Evolutionary conservation across 2,113 vertebrate species (phyloP).

Genomic region (Corythornis vintsioides): DNA sequence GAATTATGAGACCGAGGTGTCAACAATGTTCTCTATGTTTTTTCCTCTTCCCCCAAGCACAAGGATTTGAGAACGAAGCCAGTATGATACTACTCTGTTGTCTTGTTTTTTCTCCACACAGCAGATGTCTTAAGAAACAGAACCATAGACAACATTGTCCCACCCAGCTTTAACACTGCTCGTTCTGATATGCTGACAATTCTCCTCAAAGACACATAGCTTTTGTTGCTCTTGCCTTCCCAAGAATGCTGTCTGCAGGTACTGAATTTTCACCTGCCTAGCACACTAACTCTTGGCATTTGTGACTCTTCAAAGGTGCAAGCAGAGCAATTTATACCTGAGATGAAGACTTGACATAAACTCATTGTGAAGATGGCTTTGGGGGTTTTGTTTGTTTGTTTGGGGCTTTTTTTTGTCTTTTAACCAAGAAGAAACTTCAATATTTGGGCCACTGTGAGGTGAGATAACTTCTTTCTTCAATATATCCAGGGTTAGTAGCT

Average conservation of each 20-base stretch:
- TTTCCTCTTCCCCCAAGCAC: slow-evolving; percentile 38
- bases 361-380: neutral
- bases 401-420: neutral
- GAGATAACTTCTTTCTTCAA: neutral
- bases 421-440: neutral
- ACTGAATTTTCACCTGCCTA: neutral
- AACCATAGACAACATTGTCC: neutral
- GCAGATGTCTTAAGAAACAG: neutral
- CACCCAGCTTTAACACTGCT: neutral
- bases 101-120: neutral
- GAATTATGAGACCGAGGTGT: slow-evolving; percentile 26
- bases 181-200: neutral
- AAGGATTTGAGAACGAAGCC: slow-evolving; percentile 31
- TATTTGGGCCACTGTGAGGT: neutral
- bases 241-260: neutral
- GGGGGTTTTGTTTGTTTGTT: no score
- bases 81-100: neutral
- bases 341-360: neutral
- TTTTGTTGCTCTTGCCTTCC: neutral
- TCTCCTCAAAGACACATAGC: neutral
- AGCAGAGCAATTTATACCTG: neutral
- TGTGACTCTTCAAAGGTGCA: neutral
- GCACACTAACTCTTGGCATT: neutral
- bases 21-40: slow-evolving; percentile 16
- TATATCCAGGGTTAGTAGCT: neutral